These are phyloP conservation scores for Urocyon cinereoargenteus DNA, from an alignment of 2,797 vertebrate genomes.

Conservation along the genomic window DNA sequence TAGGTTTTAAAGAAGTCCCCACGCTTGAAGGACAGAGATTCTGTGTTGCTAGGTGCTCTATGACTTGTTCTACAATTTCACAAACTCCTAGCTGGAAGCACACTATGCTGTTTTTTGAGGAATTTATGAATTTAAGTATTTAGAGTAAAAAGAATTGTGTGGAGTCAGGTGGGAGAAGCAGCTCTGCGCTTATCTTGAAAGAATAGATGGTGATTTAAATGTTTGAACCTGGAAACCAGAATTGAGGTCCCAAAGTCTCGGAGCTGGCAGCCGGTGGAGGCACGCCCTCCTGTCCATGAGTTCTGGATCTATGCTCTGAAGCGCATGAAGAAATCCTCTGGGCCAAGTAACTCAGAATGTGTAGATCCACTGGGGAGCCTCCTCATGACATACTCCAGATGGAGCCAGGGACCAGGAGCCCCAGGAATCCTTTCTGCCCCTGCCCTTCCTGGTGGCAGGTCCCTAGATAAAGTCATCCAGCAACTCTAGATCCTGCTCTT, in stretches of 20 bases:
- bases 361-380: too few species aligned
- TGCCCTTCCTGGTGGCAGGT: too few species aligned
- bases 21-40: not conserved
- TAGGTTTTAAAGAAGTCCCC: not conserved
- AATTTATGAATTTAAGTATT: not conserved
- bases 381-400: accelerated
- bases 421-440: too few species aligned
- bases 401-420: accelerated
- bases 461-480: not conserved
- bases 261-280: not conserved
- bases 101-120: not conserved
- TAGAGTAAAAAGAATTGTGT: not conserved
- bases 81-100: not conserved
- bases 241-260: accelerated
- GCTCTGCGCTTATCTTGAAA: not conserved
- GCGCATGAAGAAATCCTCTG: not conserved
- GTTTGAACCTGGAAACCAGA: not conserved
- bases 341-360: too few species aligned
- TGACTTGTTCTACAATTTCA: not conserved
- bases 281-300: not conserved
- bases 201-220: not conserved
- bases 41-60: not conserved
- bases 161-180: not conserved
- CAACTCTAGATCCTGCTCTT: accelerated
- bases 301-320: too few species aligned